A percentile compares a stretch with the other conserved stretches of the same genome.
Conservation (phyloP, 2,888 invertebrate species). For the Orthonevra nobilis region DNA sequence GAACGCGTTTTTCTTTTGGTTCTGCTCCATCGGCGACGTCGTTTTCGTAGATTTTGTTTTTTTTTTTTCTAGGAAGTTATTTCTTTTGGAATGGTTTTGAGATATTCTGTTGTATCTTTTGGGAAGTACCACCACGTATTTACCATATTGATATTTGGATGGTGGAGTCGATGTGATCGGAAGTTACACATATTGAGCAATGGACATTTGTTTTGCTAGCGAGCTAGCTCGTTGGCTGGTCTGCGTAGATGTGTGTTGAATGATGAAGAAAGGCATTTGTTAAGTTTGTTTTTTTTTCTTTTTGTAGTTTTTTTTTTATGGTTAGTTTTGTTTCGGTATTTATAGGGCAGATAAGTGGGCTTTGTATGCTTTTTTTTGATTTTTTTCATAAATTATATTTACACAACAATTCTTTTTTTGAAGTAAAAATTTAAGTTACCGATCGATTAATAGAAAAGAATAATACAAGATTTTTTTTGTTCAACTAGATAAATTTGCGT, state of each 20-base stretch:
- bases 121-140: slow-evolving; percentile 21
- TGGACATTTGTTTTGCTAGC: neutral
- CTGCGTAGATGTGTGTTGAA: neutral
- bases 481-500: no score
- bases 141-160: slow-evolving; percentile 42
- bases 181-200: slow-evolving; percentile 38
- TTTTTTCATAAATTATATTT: no score
- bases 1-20: slow-evolving; percentile 42
- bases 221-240: no score
- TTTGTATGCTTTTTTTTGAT: slow-evolving; percentile 2
- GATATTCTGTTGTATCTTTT: slow-evolving; percentile 16
- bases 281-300: slow-evolving; percentile 30
- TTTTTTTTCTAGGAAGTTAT: slow-evolving; percentile 49
- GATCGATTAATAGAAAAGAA: no score
- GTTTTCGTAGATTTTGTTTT: slow-evolving; percentile 23
- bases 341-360: slow-evolving; percentile 20
- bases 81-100: slow-evolving; percentile 45
- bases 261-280: slow-evolving; percentile 3
- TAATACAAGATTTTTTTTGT: no score
- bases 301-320: slow-evolving; percentile 22
- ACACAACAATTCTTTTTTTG: no score
- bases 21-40: slow-evolving; percentile 14
- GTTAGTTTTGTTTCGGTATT: slow-evolving; percentile 30
- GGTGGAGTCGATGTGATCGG: slow-evolving; percentile 41
- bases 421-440: no score